Evolutionary conservation across 2,113 vertebrate genomes (phyloP).

Genomic region (Sprattus sprattus): DNA sequence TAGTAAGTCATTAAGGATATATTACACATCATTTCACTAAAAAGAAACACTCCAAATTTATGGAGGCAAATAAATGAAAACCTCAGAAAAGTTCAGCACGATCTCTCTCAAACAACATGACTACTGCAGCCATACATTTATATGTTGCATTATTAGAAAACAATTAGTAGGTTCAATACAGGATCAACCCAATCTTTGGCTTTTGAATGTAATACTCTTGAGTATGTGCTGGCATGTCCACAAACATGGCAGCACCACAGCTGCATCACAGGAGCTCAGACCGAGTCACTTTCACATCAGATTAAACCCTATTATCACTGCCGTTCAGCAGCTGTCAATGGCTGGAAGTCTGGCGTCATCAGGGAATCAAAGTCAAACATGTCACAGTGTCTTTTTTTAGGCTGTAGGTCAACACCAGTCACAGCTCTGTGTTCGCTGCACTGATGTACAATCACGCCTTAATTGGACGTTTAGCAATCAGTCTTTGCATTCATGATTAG

Average conservation of each 20-base stretch:
- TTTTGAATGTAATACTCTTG: not conserved
- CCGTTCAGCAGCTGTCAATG: constrained; percentile 33
- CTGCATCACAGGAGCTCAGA: not conserved
- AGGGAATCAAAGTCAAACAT: constrained; percentile 27
- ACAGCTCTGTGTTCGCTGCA: constrained; percentile 53
- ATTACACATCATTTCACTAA: not conserved
- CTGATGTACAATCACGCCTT: constrained; percentile 64
- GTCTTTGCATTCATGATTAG: constrained; percentile 60
- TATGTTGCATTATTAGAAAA: not conserved
- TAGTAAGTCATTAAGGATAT: not conserved
- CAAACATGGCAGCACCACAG: not conserved
- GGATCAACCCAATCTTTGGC: not conserved
- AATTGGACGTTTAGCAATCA: constrained; percentile 74
- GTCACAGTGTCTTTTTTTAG: constrained; percentile 61
- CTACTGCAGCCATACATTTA: not conserved
- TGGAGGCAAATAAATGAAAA: not conserved
- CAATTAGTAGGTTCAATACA: not conserved
- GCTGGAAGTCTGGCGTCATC: constrained; percentile 19
- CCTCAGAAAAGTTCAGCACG: not conserved
- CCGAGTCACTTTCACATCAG: constrained; percentile 25
- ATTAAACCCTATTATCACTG: constrained; percentile 20
- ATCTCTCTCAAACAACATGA: not conserved
- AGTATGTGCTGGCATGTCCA: not conserved
- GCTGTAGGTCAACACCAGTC: constrained; percentile 64
- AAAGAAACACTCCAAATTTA: not conserved